Base-by-base conservation (phyloP, 1,140 invertebrate genomes). In the Leptinotarsa texana region DNA sequence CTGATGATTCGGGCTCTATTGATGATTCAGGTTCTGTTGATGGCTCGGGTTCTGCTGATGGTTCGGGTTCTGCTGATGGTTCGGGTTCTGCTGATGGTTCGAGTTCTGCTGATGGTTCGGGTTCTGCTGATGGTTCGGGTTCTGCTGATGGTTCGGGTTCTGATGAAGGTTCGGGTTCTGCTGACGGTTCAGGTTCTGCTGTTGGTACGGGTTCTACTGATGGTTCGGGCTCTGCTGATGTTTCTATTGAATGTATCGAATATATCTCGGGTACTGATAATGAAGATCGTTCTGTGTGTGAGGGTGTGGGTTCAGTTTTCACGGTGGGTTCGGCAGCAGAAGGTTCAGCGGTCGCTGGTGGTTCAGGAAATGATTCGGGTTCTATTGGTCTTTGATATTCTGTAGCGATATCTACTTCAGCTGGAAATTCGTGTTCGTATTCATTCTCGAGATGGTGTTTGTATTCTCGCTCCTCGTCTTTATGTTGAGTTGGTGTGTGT, bases 321-420 rank as follows among this genome's bases (percentile, higher is more conserved):
- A 6, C 15, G 5, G 3, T 18, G n/a, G 17, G 17, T 57, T n/a
- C 51, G 4, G 51, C 51, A 66, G 27, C 51, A 33, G 27, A 21
- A 66, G 63, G 63, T 66, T 66, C 63, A 1, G 63, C 27, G 6
- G 27, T 33, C 1, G 27, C 11, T 66, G 76, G 74, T 69, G 81
- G 80, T 82, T 81, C 80, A n/a, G 82, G 74, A 68, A 76, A 73
- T 47, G 81, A 79, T 81, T 84, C 77, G 69, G 75, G 78, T 81
- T 84, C 61, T 63, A 22, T 22, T 63, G 33, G 33, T 42, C 33
- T 8, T 42, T 42, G 33, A 42, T 6, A 42, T 57, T 57, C 51
- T 57, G 51, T 57, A 57, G 51, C 5, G 21, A 21, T 8, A n/a
- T 33, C 63, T 24, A 65, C 63, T 33, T 65, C 63, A 33, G 63